Evolutionary conservation across 2,113 vertebrate species (phyloP).

Genomic region (Protobothrops mucrosquamatus): DNA sequence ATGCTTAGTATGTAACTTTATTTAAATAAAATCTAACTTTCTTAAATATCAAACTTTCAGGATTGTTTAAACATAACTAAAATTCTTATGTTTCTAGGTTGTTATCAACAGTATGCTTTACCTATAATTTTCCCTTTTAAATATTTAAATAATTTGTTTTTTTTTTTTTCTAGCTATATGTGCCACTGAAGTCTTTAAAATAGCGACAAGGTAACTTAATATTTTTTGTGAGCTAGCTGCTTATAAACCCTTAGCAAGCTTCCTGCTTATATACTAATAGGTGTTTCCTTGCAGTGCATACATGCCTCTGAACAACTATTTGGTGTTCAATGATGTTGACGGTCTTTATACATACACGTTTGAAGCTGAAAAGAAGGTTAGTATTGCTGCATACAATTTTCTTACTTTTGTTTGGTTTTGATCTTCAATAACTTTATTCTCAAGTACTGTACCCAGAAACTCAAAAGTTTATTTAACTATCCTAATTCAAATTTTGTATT

Average conservation of each 20-base stretch:
- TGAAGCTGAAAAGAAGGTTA: slow-evolving; percentile 93
- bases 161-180: slow-evolving; percentile 80
- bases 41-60: background rate
- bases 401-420: background rate
- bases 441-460: background rate
- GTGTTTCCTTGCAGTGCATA: slow-evolving; percentile 78
- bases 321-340: slow-evolving; percentile 93
- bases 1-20: background rate
- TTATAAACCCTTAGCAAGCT: slow-evolving; percentile 7
- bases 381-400: slow-evolving; percentile 39
- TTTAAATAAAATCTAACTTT: background rate
- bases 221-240: slow-evolving; percentile 9
- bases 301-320: slow-evolving; percentile 90
- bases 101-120: background rate
- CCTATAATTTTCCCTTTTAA: background rate
- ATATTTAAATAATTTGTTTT: background rate
- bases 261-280: background rate
- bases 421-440: background rate
- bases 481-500: background rate
- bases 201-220: slow-evolving; percentile 85
- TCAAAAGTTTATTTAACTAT: background rate
- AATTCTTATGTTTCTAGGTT: background rate
- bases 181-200: slow-evolving; percentile 95
- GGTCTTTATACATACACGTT: slow-evolving; percentile 91
- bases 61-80: background rate